A percentile compares a stretch with the other conserved stretches of the same genome.
These are phyloP conservation scores for Hemithea aestivaria DNA, from an alignment of 2,888 invertebrate genomes.

Conservation along the genomic window DNA sequence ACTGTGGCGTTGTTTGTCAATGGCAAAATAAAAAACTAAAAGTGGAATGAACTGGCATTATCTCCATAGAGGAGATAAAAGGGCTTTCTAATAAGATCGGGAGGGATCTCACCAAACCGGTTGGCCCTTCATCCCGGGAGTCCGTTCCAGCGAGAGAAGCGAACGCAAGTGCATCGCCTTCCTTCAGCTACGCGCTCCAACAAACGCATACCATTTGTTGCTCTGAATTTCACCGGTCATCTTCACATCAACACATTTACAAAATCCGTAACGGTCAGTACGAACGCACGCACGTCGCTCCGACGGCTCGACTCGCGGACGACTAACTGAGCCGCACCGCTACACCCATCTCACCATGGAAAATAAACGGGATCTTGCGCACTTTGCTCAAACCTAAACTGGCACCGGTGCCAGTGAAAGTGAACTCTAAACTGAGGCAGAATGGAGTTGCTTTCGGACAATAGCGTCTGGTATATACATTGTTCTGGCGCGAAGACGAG, in stretches of 20 bases:
- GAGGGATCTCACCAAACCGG: slow-evolving; percentile 75
- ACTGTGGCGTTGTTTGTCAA: slow-evolving; percentile 10
- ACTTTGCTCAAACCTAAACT: slow-evolving; percentile 47
- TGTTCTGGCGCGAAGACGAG: slow-evolving; percentile 30
- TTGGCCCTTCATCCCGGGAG: slow-evolving; percentile 72
- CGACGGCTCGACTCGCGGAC: slow-evolving; percentile 43
- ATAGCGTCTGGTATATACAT: slow-evolving; percentile 34
- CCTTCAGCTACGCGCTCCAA: slow-evolving; percentile 54
- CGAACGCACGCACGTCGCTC: slow-evolving; percentile 35
- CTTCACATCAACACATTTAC: slow-evolving; percentile 62
- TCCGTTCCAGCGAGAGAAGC: slow-evolving; percentile 52
- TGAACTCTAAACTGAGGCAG: slow-evolving; percentile 26
- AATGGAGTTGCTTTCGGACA: slow-evolving; percentile 29
- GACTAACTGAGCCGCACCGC: slow-evolving; percentile 43
- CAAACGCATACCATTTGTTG: slow-evolving; percentile 60
- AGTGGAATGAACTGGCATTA: slow-evolving; percentile 5
- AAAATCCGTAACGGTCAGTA: slow-evolving; percentile 38
- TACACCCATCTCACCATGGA: slow-evolving; percentile 37
- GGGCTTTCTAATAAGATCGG: slow-evolving; percentile 47
- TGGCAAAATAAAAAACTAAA: slow-evolving; percentile 23
- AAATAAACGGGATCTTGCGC: slow-evolving; percentile 59
- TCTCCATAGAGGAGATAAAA: slow-evolving; percentile 19
- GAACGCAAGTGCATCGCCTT: slow-evolving; percentile 62
- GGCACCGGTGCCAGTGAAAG: slow-evolving; percentile 30
- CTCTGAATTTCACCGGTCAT: slow-evolving; percentile 67